phyloP scores from a whole-genome alignment of 2,888 invertebrate species.

The Neoascia interrupta region DNA sequence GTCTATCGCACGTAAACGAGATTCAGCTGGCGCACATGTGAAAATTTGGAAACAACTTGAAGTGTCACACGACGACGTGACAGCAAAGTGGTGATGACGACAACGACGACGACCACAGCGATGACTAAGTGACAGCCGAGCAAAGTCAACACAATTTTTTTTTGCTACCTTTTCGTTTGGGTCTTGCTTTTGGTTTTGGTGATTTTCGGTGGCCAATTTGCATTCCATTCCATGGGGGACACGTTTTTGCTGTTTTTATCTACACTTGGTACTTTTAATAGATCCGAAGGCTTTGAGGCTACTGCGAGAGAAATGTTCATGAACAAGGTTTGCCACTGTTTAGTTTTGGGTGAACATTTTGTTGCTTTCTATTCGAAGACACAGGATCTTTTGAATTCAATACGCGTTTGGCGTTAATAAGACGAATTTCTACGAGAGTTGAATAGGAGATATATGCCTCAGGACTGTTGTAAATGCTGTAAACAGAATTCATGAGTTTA shows the following conservation, averaged over 20 bases:
- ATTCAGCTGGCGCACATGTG: constrained; percentile 61
- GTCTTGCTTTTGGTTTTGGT: constrained; percentile 1
- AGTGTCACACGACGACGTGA: constrained; percentile 64
- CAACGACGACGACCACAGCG: constrained; percentile 21
- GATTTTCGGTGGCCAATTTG: constrained; percentile 65
- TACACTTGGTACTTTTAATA: too few relatives aligned
- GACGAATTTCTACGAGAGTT: too few relatives aligned
- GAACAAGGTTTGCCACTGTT: too few relatives aligned
- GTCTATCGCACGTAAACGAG: constrained; percentile 33
- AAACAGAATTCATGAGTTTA: too few relatives aligned
- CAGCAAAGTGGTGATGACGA: constrained; percentile 15
- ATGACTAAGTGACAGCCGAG: constrained; percentile 66
- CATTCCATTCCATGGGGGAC: constrained; percentile 63
- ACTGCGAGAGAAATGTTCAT: too few relatives aligned
- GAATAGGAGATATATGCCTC: too few relatives aligned
- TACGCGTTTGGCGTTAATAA: too few relatives aligned
- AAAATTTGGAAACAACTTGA: constrained; percentile 65
- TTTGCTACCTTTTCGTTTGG: constrained; percentile 39
- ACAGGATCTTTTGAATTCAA: too few relatives aligned
- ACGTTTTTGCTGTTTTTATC: constrained; percentile 68
- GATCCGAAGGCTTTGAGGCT: too few relatives aligned
- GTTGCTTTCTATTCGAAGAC: too few relatives aligned
- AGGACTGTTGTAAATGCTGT: too few relatives aligned
- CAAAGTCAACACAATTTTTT: constrained; percentile 58
- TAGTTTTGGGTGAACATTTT: too few relatives aligned